These are phyloP conservation scores for Oncopeltus fasciatus DNA, from an alignment of 1,140 invertebrate species.

Conservation along the genomic window DNA sequence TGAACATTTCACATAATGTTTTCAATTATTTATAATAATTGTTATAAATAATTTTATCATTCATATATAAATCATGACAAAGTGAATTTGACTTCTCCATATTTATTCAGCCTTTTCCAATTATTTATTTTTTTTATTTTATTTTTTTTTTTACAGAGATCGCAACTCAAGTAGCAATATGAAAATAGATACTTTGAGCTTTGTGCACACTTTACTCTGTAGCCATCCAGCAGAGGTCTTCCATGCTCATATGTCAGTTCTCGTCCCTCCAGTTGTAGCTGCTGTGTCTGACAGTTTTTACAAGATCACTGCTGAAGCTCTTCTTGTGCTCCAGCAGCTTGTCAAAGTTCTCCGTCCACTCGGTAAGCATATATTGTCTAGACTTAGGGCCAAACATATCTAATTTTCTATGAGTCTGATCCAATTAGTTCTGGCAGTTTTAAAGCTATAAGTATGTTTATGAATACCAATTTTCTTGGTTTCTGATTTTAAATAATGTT, in stretches of 20 bases:
- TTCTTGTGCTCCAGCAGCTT: conserved; percentile 83
- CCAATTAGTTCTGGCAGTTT: no score
- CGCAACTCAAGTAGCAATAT: conserved; percentile 93
- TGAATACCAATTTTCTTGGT: no score
- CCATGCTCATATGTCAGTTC: conserved; percentile 58
- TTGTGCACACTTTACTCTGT: conserved; percentile 73
- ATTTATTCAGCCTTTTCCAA: no score
- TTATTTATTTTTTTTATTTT: conserved; percentile 7
- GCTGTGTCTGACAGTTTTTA: conserved; percentile 92
- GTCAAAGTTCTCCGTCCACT: conserved; percentile 87
- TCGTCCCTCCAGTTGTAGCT: conserved; percentile 77
- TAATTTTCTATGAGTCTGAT: no score
- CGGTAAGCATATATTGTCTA: conserved; percentile 34
- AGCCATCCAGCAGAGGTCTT: conserved; percentile 70
- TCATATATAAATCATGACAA: no score
- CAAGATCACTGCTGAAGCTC: conserved; percentile 91
- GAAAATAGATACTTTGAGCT: conserved; percentile 94
- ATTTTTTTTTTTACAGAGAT: conserved; percentile 42
- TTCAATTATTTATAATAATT: no score
- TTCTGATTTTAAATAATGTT: no score
- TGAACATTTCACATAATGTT: no score
- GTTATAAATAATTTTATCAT: no score
- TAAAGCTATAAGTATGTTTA: no score
- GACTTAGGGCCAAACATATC: neutral
- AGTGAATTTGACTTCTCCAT: no score